These are phyloP conservation scores for Lepidocyrtoides sp. DNA, from an alignment of 2,888 invertebrate species.

Conservation along the genomic window DNA sequence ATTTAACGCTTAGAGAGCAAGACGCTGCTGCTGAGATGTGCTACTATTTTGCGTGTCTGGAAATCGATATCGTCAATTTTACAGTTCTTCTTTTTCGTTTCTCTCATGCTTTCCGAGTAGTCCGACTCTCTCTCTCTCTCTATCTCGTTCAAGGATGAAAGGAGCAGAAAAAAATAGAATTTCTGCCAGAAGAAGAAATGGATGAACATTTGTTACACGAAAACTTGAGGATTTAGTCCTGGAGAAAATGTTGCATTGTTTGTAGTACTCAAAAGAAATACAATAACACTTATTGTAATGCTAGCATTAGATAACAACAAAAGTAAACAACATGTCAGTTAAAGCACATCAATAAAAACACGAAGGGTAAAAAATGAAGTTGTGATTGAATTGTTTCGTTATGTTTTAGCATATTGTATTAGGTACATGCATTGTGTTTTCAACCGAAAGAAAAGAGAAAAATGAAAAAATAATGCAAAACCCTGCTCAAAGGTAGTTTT, in stretches of 20 bases:
- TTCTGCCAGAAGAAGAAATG: neutral
- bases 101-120: neutral
- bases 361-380: neutral
- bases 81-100: neutral
- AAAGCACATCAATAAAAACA: neutral
- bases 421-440: neutral
- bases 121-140: neutral
- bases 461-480: constrained; percentile 5
- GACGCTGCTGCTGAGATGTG: constrained; percentile 50
- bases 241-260: neutral
- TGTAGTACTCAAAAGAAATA: neutral
- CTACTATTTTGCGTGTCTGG: constrained; percentile 56
- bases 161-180: neutral
- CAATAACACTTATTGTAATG: neutral
- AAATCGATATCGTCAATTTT: constrained; percentile 59
- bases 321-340: constrained; percentile 33
- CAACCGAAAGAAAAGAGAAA: neutral
- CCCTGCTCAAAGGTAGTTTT: constrained; percentile 21
- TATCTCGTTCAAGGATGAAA: neutral
- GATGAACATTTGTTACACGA: neutral
- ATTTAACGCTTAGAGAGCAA: constrained; percentile 57
- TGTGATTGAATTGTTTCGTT: constrained; percentile 19
- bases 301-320: neutral
- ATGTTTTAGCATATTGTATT: neutral
- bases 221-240: neutral